Conservation (phyloP, 1,140 invertebrate genomes). For the Augochlora pura region DNA sequence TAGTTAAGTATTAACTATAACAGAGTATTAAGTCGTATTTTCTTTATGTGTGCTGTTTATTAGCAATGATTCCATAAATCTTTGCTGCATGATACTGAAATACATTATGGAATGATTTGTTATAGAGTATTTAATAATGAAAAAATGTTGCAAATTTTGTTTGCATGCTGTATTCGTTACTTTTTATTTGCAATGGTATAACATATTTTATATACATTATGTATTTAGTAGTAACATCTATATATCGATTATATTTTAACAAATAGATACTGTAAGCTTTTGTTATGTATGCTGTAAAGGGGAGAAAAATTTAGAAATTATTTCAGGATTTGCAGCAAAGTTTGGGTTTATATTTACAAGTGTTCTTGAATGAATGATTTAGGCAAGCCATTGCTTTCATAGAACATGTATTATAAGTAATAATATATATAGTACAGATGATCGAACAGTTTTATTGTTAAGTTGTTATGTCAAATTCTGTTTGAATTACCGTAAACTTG, state of each 20-base stretch:
- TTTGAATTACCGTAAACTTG: conserved; percentile 48
- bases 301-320: conserved; percentile 27
- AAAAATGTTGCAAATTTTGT: conserved; percentile 14
- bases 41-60: conserved; percentile 36
- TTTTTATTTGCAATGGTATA: conserved; percentile 28
- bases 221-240: conserved; percentile 3
- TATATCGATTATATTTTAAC: conserved; percentile 30
- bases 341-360: conserved; percentile 39
- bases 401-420: conserved; percentile 26
- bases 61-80: conserved; percentile 49
- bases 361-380: conserved; percentile 46
- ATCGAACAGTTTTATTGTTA: conserved; percentile 10
- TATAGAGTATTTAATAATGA: conserved; percentile 33
- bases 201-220: conserved; percentile 6
- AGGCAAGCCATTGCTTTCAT: conserved; percentile 39
- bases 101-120: conserved; percentile 41
- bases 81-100: conserved; percentile 61
- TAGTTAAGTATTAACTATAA: conserved; percentile 54
- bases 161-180: conserved; percentile 27
- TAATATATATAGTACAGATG: conserved; percentile 37
- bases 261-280: conserved; percentile 18
- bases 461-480: conserved; percentile 23
- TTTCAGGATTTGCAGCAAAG: conserved; percentile 56
- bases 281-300: conserved; percentile 30
- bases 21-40: conserved; percentile 54